These are phyloP conservation scores for Trematocara nigrifrons DNA, from an alignment of 2,113 vertebrate species.

Conservation along the genomic window DNA sequence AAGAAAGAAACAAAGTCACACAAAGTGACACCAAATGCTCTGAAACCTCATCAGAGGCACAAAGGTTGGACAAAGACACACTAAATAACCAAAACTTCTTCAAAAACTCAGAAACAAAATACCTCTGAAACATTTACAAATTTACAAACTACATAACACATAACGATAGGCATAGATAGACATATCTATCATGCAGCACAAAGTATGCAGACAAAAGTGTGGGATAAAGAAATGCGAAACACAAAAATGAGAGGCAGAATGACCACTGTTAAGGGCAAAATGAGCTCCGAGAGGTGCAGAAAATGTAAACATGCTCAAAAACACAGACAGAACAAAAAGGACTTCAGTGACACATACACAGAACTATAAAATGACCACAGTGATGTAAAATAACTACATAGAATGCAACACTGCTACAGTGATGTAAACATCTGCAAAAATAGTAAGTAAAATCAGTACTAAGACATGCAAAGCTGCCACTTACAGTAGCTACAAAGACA, in stretches of 20 bases:
- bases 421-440: neutral
- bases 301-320: neutral
- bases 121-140: neutral
- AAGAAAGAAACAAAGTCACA: fast-evolving
- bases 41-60: neutral
- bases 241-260: neutral
- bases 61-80: neutral
- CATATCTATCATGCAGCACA: neutral
- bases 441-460: neutral
- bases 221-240: fast-evolving
- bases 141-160: neutral
- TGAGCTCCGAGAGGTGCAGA: fast-evolving
- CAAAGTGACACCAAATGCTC: neutral
- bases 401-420: neutral
- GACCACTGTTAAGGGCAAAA: neutral
- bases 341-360: neutral
- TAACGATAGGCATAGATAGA: neutral
- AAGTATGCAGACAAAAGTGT: neutral
- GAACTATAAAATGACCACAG: neutral
- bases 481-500: neutral
- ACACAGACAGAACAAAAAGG: neutral
- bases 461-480: neutral
- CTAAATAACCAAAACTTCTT: neutral
- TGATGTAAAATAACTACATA: neutral
- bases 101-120: neutral